phyloP scores from a whole-genome alignment of 2,888 invertebrate genomes.

The Amiota communis region DNA sequence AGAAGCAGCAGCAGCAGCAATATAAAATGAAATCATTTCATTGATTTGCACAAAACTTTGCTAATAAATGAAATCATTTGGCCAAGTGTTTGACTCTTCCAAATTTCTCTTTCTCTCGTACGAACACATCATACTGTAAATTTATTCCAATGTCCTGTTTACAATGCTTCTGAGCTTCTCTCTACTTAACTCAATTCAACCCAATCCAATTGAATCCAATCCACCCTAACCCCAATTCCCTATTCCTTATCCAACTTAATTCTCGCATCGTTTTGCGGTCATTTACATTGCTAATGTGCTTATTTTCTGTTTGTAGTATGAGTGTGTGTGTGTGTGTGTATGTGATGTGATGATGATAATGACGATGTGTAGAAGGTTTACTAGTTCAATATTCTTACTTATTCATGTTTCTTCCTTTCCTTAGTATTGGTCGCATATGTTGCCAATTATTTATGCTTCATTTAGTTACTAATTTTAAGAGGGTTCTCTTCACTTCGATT shows the following conservation, averaged over 20 bases:
- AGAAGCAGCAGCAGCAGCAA: too few species aligned
- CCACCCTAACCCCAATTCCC: neutral
- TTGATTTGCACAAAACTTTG: slow-evolving; percentile 25
- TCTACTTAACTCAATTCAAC: neutral
- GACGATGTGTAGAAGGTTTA: too few species aligned
- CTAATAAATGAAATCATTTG: slow-evolving; percentile 31
- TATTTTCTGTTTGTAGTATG: neutral
- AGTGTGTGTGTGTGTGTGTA: neutral
- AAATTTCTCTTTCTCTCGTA: slow-evolving; percentile 2
- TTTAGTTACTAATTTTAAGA: slow-evolving; percentile 54
- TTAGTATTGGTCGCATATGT: slow-evolving; percentile 43
- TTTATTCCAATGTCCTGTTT: neutral
- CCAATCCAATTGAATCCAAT: neutral
- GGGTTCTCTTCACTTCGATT: neutral
- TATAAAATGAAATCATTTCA: slow-evolving; percentile 21
- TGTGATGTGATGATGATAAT: neutral
- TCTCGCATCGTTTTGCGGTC: slow-evolving; percentile 7
- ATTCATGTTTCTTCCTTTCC: neutral
- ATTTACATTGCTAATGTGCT: slow-evolving; percentile 12
- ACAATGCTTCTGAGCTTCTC: slow-evolving; percentile 10
- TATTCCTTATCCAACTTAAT: too few species aligned
- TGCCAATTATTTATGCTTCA: slow-evolving; percentile 65
- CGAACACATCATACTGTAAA: neutral
- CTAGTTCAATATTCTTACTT: neutral
- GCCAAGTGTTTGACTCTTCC: slow-evolving; percentile 10